phyloP scores from a whole-genome alignment of 2,797 vertebrate species.

The Alca torda region DNA sequence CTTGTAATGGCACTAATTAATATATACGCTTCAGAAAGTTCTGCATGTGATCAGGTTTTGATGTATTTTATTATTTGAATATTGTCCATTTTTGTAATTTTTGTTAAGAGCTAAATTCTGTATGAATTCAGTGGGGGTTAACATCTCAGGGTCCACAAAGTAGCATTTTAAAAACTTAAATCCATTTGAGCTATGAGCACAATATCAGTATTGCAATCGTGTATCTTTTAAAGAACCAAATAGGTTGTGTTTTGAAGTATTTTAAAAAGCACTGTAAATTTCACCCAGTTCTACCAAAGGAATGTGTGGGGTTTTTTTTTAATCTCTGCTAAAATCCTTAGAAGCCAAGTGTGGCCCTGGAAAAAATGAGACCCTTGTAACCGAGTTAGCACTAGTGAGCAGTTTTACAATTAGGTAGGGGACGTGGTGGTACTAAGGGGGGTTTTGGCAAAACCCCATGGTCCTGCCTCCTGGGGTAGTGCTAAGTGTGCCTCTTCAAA shows the following conservation, averaged over 20 bases:
- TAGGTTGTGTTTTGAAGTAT: background rate
- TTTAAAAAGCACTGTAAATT: background rate
- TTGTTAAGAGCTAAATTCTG: background rate
- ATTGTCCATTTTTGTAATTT: background rate
- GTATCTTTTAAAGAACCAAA: background rate
- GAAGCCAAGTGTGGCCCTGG: background rate
- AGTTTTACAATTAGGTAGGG: background rate
- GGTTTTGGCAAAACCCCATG: fast-evolving
- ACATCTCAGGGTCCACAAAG: slow-evolving; percentile 24
- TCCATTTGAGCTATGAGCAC: background rate
- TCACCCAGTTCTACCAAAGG: slow-evolving; percentile 19
- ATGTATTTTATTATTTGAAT: background rate
- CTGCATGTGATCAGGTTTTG: background rate
- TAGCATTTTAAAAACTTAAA: background rate
- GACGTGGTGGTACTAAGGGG: background rate
- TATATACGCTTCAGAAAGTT: background rate
- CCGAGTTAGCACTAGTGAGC: background rate
- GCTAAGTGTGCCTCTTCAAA: background rate
- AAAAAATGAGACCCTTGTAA: background rate
- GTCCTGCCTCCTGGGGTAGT: background rate
- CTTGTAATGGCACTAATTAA: background rate
- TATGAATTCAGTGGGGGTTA: background rate
- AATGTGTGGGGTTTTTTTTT: background rate
- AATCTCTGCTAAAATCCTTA: background rate
- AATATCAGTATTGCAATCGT: background rate